Evolutionary conservation across 2,888 invertebrate species (phyloP).

Genomic region (Heliconius erato): DNA sequence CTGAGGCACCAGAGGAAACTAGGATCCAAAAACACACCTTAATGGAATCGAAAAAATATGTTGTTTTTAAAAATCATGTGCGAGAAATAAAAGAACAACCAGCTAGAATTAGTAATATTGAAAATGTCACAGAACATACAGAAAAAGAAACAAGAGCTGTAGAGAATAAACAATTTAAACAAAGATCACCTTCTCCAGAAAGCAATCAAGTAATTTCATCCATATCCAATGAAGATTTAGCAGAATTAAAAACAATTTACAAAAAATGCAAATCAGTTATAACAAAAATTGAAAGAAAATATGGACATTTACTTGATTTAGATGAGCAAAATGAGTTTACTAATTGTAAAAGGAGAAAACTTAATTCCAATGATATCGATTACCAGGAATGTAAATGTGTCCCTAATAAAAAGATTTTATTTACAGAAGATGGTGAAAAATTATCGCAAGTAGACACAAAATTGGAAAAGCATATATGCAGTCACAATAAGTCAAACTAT

Average conservation of each 20-base stretch:
- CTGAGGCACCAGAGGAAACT: background rate
- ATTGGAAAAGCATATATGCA: conserved; percentile 67
- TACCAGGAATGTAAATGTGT: conserved; percentile 65
- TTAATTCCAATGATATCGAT: conserved; percentile 37
- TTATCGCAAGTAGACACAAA: conserved; percentile 56
- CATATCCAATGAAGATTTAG: conserved; percentile 66
- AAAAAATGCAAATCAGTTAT: conserved; percentile 72
- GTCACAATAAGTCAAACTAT: conserved; percentile 51
- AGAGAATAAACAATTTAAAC: conserved; percentile 34
- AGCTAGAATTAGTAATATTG: background rate
- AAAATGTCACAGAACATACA: conserved; percentile 33
- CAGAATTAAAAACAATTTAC: conserved; percentile 71
- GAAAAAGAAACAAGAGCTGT: conserved; percentile 46
- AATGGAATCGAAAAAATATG: conserved; percentile 60
- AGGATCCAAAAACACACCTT: conserved; percentile 49
- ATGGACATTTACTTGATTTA: conserved; percentile 73
- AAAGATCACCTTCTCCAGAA: conserved; percentile 16
- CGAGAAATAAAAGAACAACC: conserved; percentile 55
- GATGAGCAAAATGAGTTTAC: conserved; percentile 47
- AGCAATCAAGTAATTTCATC: conserved; percentile 40
- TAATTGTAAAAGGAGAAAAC: conserved; percentile 45
- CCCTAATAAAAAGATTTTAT: conserved; percentile 72
- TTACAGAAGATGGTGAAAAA: conserved; percentile 73
- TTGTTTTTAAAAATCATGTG: conserved; percentile 68
- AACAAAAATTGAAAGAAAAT: conserved; percentile 73